A percentile compares a stretch with the other conserved stretches of the same genome.
These are phyloP conservation scores for Microcebus jonahi DNA, from an alignment of 2,113 vertebrate genomes.

Conservation along the genomic window DNA sequence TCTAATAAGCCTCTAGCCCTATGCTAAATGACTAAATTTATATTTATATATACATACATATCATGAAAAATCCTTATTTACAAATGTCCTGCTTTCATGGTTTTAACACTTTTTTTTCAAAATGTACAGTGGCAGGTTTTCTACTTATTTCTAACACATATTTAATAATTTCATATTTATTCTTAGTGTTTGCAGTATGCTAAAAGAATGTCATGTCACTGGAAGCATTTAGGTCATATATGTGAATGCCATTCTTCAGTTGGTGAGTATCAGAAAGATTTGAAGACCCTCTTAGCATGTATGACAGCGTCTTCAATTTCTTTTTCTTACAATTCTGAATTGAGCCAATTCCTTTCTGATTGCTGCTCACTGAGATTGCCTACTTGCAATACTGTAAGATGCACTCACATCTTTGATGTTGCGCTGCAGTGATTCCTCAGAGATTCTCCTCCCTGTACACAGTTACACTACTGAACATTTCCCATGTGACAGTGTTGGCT, in stretches of 20 bases:
- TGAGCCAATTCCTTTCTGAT: neutral
- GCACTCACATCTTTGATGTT: neutral
- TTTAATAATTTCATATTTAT: neutral
- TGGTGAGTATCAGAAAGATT: neutral
- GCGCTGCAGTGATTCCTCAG: neutral
- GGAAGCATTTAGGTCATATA: neutral
- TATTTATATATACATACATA: neutral
- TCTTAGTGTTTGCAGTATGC: neutral
- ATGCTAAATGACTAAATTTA: neutral
- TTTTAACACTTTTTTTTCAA: neutral
- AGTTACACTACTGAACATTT: neutral
- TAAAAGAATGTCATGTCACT: neutral
- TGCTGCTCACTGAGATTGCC: neutral
- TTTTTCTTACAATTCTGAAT: neutral
- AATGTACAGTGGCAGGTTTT: neutral
- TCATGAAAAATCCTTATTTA: neutral
- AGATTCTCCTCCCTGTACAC: too few species aligned
- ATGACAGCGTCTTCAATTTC: neutral
- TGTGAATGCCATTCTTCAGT: neutral
- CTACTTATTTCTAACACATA: neutral
- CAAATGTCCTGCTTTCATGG: neutral
- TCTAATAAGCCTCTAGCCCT: neutral
- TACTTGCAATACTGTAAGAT: accelerated
- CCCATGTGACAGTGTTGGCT: neutral
- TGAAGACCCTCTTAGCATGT: neutral